Evolutionary conservation across 1,140 invertebrate genomes (phyloP).

Genomic region (Drosophila punjabiensis): DNA sequence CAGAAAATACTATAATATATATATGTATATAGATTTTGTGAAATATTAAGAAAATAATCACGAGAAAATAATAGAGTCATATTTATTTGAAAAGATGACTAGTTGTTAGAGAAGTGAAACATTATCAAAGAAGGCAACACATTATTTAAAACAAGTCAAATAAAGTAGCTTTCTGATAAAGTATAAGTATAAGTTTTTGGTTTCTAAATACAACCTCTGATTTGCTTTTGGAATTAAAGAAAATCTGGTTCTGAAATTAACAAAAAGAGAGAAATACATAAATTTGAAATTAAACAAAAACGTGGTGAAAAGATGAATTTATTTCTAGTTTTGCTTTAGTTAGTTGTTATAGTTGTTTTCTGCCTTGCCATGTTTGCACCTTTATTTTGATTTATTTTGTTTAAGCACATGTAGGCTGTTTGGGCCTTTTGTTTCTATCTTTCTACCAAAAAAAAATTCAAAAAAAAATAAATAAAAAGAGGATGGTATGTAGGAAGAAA

Average conservation of each 20-base stretch:
- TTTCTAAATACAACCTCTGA: neutral
- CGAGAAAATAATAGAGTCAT: neutral
- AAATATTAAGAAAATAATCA: conserved; percentile 2
- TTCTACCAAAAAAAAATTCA: too few relatives aligned
- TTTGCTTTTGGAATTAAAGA: neutral
- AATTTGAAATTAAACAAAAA: neutral
- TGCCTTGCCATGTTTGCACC: neutral
- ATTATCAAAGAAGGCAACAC: neutral
- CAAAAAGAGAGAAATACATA: neutral
- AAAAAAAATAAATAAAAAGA: neutral
- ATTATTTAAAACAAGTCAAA: neutral
- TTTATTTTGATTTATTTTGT: neutral
- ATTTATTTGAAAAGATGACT: neutral
- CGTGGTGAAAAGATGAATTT: neutral
- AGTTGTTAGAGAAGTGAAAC: neutral
- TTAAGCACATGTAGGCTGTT: too few relatives aligned
- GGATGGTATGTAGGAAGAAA: neutral
- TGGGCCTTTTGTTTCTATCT: neutral
- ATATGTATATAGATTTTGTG: neutral
- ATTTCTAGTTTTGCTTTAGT: neutral
- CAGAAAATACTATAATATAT: neutral
- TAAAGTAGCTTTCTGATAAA: neutral
- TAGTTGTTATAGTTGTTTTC: neutral
- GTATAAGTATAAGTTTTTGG: neutral
- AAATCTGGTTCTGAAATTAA: too few relatives aligned